Percentiles rank a stretch among this genome's conserved stretches.
These are phyloP conservation scores for Oxyruncus cristatus DNA, from an alignment of 2,113 vertebrate genomes.

Conservation along the genomic window DNA sequence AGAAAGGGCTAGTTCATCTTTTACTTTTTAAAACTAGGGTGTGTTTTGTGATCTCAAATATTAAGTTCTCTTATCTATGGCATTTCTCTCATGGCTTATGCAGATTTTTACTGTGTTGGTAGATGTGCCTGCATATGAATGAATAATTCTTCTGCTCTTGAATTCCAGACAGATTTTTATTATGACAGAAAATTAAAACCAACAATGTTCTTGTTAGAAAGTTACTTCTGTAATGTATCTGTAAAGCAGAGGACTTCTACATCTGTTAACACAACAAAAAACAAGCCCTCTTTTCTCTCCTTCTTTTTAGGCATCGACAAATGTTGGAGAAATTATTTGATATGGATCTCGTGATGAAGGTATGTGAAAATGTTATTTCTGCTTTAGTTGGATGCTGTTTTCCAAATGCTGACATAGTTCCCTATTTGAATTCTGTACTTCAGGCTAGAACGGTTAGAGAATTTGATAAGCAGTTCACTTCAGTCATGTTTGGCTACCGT, in stretches of 20 bases:
- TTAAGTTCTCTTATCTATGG: background rate
- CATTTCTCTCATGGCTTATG: background rate
- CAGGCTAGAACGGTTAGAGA: conserved; percentile 95
- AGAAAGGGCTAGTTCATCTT: background rate
- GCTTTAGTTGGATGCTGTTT: conserved; percentile 2
- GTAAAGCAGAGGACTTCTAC: background rate
- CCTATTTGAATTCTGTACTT: conserved; percentile 43
- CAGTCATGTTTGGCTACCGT: conserved; percentile 95
- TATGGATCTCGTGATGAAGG: conserved; percentile 97
- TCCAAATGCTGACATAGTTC: background rate
- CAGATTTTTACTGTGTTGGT: background rate
- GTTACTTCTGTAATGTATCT: background rate
- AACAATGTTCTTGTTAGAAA: background rate
- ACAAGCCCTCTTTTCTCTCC: background rate
- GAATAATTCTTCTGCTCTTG: background rate
- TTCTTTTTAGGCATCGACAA: conserved; percentile 83
- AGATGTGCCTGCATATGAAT: background rate
- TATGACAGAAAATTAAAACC: background rate
- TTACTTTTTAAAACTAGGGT: background rate
- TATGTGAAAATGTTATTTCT: conserved; percentile 58
- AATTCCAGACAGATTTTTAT: background rate
- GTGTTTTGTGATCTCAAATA: background rate
- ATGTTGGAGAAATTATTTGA: conserved; percentile 92
- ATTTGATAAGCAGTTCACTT: conserved; percentile 95
- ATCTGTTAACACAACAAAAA: background rate